Evolutionary conservation across 2,797 vertebrate species (phyloP).

Genomic region (Vespertilio murinus): DNA sequence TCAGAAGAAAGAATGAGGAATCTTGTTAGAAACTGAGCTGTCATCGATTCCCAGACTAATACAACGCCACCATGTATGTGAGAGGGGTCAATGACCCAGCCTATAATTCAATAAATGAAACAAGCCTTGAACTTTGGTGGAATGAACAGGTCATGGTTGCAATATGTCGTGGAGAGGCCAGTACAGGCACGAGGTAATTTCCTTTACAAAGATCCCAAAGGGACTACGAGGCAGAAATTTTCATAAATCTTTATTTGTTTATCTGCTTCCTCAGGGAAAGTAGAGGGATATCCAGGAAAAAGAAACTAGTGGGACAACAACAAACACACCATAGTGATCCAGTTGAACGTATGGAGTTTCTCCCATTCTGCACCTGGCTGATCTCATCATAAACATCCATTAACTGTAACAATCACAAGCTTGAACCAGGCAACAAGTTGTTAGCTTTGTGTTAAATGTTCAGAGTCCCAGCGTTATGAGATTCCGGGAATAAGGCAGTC

Average conservation of each 20-base stretch:
- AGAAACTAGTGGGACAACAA: background rate
- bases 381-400: background rate
- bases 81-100: background rate
- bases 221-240: background rate
- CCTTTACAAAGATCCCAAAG: conserved; percentile 30
- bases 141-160: conserved; percentile 1
- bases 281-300: background rate
- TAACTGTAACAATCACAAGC: background rate
- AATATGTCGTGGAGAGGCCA: conserved; percentile 25
- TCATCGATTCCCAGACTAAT: conserved; percentile 17
- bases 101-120: conserved; percentile 54
- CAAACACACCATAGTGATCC: background rate
- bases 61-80: background rate
- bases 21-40: conserved; percentile 33
- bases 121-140: background rate
- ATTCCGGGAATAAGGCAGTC: background rate
- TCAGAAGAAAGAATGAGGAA: conserved; percentile 40
- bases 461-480: background rate
- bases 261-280: background rate
- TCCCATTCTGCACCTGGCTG: background rate
- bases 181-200: conserved; percentile 30
- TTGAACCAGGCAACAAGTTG: background rate
- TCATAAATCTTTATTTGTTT: conserved; percentile 43
- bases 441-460: background rate
- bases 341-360: background rate